Evolutionary conservation across 2,113 vertebrate genomes (phyloP).

Genomic region (Aythya baeri): DNA sequence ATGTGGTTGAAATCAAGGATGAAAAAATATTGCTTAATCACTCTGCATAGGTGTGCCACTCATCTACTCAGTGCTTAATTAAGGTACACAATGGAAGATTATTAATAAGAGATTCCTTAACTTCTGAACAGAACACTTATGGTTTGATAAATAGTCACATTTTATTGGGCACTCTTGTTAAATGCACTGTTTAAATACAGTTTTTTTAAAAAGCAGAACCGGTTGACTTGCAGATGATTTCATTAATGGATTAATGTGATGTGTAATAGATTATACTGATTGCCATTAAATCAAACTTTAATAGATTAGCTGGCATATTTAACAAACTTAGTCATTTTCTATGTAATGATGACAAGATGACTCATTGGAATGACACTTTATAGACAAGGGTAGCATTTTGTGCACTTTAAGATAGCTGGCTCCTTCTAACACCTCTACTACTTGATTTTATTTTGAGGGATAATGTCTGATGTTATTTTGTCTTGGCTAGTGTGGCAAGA

Average conservation of each 20-base stretch:
- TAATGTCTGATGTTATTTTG: background rate
- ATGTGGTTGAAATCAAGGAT: background rate
- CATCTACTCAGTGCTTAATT: background rate
- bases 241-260: slow-evolving; percentile 36
- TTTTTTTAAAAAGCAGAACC: background rate
- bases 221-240: slow-evolving; percentile 12
- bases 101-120: slow-evolving; percentile 22
- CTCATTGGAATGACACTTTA: slow-evolving; percentile 2
- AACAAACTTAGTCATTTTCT: slow-evolving; percentile 47
- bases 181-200: slow-evolving; percentile 12
- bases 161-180: slow-evolving; percentile 16
- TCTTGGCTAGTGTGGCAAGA: background rate
- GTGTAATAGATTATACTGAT: background rate
- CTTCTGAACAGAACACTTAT: background rate
- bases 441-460: background rate
- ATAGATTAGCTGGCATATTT: slow-evolving; percentile 47
- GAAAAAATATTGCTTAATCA: background rate
- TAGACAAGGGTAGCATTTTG: background rate
- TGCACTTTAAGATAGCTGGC: background rate
- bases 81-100: background rate
- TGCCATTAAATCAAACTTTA: slow-evolving; percentile 45
- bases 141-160: slow-evolving; percentile 28
- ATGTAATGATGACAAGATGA: background rate
- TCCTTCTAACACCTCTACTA: background rate
- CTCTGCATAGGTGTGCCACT: background rate